Conservation (phyloP, 2,888 invertebrate genomes). For the Lasioglossum marginatum region DNA sequence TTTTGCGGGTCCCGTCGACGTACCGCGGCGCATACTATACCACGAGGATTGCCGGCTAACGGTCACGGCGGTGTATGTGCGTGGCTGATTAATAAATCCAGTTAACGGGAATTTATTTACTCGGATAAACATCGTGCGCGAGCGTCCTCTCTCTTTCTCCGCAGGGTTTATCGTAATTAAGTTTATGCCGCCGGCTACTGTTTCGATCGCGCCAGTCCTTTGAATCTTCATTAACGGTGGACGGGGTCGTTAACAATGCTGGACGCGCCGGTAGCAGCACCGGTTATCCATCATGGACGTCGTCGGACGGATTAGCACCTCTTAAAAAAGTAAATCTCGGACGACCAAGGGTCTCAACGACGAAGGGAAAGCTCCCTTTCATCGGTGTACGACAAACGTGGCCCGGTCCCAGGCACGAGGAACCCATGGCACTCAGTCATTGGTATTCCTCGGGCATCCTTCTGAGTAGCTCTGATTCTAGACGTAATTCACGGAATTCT, state of each 20-base stretch:
- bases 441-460: constrained; percentile 61
- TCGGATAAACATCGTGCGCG: constrained; percentile 53
- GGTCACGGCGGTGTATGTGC: constrained; percentile 56
- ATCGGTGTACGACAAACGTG: constrained; percentile 20
- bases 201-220: constrained; percentile 40
- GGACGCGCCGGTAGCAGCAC: not conserved
- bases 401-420: constrained; percentile 11
- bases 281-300: constrained; percentile 4
- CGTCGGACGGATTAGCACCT: not conserved
- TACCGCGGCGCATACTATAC: constrained; percentile 1
- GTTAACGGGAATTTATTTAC: constrained; percentile 63
- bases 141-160: not conserved
- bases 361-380: constrained; percentile 26
- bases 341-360: not conserved
- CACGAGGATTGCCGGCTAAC: constrained; percentile 41
- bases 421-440: constrained; percentile 46
- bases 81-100: constrained; percentile 64
- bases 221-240: constrained; percentile 51
- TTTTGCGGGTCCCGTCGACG: constrained; percentile 25
- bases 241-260: not conserved
- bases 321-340: not conserved
- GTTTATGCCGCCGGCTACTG: constrained; percentile 52
- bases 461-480: constrained; percentile 73
- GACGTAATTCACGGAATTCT: constrained; percentile 73
- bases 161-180: constrained; percentile 51